These are phyloP conservation scores for Aphidius ervi DNA, from an alignment of 1,140 invertebrate species.

Conservation along the genomic window DNA sequence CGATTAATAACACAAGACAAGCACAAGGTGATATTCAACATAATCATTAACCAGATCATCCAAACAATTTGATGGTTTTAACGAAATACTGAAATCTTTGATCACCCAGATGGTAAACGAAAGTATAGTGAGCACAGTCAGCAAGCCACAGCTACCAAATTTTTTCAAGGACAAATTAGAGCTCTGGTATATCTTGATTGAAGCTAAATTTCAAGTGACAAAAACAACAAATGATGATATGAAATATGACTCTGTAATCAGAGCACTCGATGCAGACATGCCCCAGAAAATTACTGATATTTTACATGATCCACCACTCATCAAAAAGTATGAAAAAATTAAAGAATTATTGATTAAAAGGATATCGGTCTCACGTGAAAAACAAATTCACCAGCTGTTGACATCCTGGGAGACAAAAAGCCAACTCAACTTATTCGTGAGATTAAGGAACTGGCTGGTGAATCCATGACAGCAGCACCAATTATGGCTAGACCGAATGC, in stretches of 20 bases:
- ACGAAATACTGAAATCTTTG: too few relatives aligned
- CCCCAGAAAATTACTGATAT: conserved; percentile 17
- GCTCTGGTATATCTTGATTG: conserved; percentile 37
- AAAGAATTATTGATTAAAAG: conserved; percentile 20
- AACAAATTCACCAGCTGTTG: conserved; percentile 10
- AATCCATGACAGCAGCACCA: not conserved
- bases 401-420: not conserved
- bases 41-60: too few relatives aligned
- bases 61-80: too few relatives aligned
- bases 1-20: too few relatives aligned
- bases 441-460: conserved; percentile 1
- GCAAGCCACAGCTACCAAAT: conserved; percentile 11
- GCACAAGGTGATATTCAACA: too few relatives aligned
- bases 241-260: conserved; percentile 24
- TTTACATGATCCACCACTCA: conserved; percentile 13
- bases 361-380: conserved; percentile 18
- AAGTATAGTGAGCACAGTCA: too few relatives aligned
- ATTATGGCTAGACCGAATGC: conserved; percentile 3
- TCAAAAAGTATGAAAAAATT: conserved; percentile 19
- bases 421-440: conserved; percentile 18
- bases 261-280: conserved; percentile 13
- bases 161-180: conserved; percentile 31
- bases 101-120: too few relatives aligned
- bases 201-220: conserved; percentile 27
- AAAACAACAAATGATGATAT: conserved; percentile 24